phyloP scores from a whole-genome alignment of 2,888 invertebrate species.

The Eristalis pertinax region DNA sequence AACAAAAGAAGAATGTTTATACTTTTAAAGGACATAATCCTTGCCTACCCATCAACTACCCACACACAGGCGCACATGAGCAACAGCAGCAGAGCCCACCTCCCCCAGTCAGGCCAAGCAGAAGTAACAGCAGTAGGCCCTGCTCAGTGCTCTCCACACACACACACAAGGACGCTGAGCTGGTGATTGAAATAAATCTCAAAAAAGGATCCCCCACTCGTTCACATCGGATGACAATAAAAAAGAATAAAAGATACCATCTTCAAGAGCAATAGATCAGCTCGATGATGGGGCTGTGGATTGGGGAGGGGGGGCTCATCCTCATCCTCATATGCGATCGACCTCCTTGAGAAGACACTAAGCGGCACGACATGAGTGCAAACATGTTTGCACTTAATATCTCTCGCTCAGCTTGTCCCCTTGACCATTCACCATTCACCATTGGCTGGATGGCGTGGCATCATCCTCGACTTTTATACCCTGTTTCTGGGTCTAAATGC shows the following conservation, averaged over 20 bases:
- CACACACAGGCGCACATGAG: not conserved
- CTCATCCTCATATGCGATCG: not conserved
- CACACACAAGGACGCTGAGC: not conserved
- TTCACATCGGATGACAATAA: slow-evolving; percentile 27
- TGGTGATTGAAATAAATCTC: slow-evolving; percentile 62
- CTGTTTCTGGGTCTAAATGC: slow-evolving; percentile 31
- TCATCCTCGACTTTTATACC: slow-evolving; percentile 42
- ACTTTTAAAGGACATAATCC: slow-evolving; percentile 63
- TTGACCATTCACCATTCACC: not conserved
- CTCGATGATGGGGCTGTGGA: slow-evolving; percentile 19
- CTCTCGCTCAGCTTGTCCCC: slow-evolving; percentile 24
- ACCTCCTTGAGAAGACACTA: slow-evolving; percentile 27
- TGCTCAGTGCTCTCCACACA: not conserved
- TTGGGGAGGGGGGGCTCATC: not conserved
- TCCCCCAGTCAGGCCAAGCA: not conserved
- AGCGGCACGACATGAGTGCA: slow-evolving; percentile 63
- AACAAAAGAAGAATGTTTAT: slow-evolving; percentile 59
- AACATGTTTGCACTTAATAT: slow-evolving; percentile 64
- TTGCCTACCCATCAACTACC: slow-evolving; percentile 17
- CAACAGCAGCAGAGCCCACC: not conserved
- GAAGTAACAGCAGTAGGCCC: not conserved
- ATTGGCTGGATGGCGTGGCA: not conserved
- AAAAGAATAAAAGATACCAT: slow-evolving; percentile 18
- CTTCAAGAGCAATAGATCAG: slow-evolving; percentile 63
- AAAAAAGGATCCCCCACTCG: slow-evolving; percentile 49